phyloP scores from a whole-genome alignment of 1,140 invertebrate species.

The Charaxes varanes region DNA sequence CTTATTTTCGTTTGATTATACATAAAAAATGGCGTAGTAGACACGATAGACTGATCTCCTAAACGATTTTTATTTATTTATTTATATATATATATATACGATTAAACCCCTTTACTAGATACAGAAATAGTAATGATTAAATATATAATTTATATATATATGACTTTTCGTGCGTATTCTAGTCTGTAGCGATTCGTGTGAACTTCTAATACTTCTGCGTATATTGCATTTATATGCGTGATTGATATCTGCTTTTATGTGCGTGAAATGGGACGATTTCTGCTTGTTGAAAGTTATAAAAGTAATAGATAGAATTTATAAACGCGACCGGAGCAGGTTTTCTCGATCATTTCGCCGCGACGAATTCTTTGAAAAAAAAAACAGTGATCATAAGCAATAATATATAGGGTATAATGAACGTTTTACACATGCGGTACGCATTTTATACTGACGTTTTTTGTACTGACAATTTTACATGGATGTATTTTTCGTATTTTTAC shows the following conservation, averaged over 20 bases:
- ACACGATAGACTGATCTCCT: slow-evolving; percentile 6
- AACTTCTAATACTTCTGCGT: slow-evolving; percentile 3
- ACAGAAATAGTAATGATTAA: not conserved
- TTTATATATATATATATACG: not conserved
- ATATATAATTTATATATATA: not conserved
- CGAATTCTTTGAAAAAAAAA: too few relatives aligned
- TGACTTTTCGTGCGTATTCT: slow-evolving; percentile 2
- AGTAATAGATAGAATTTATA: not conserved
- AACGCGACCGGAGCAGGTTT: not conserved
- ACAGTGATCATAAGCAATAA: too few relatives aligned
- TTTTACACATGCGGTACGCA: too few relatives aligned
- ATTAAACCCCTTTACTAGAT: not conserved
- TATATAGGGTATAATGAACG: too few relatives aligned
- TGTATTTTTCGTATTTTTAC: too few relatives aligned
- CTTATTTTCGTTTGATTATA: slow-evolving; percentile 6
- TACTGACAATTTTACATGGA: too few relatives aligned
- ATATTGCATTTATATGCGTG: not conserved
- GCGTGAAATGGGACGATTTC: slow-evolving; percentile 37
- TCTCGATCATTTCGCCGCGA: not conserved
- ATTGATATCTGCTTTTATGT: not conserved
- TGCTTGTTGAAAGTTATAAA: slow-evolving; percentile 10
- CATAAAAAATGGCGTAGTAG: slow-evolving; percentile 7
- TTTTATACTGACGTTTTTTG: too few relatives aligned
- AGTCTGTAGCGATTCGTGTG: not conserved
- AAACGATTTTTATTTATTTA: slow-evolving; percentile 5